Evolutionary conservation across 2,888 invertebrate species (phyloP).

Genomic region (Latrodectus elegans): DNA sequence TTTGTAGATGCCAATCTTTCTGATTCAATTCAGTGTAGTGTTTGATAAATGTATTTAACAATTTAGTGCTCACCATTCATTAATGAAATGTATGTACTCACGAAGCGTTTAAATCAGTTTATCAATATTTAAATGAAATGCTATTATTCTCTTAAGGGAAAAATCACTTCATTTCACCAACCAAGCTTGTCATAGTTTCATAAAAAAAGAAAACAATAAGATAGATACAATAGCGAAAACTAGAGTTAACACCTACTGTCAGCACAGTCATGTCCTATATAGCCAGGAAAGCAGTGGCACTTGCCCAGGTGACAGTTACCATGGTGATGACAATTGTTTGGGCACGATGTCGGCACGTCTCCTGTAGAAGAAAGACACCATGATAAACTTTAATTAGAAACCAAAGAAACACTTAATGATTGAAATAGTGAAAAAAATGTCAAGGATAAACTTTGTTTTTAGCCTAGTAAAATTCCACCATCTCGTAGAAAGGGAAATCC

Average conservation of each 20-base stretch:
- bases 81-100: too few species aligned
- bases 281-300: constrained; percentile 98
- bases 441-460: not conserved
- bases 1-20: too few species aligned
- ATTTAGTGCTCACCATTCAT: too few species aligned
- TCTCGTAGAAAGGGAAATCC: not conserved
- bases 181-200: not conserved
- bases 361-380: constrained; percentile 65
- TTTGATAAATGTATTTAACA: too few species aligned
- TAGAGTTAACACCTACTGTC: constrained; percentile 83
- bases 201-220: constrained; percentile 1
- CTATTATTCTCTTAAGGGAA: not conserved
- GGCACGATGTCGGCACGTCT: constrained; percentile 79
- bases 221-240: constrained; percentile 22
- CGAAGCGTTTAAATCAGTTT: too few species aligned
- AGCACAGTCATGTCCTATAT: constrained; percentile 96
- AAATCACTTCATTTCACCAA: not conserved
- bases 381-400: constrained; percentile 67
- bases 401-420: constrained; percentile 55
- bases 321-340: constrained; percentile 97
- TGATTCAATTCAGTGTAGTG: too few species aligned
- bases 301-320: constrained; percentile 96
- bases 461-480: not conserved
- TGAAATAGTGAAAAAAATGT: constrained; percentile 22
- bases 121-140: not conserved